These are phyloP conservation scores for Phalloptychus januarius DNA, from an alignment of 2,797 vertebrate species.

Conservation along the genomic window DNA sequence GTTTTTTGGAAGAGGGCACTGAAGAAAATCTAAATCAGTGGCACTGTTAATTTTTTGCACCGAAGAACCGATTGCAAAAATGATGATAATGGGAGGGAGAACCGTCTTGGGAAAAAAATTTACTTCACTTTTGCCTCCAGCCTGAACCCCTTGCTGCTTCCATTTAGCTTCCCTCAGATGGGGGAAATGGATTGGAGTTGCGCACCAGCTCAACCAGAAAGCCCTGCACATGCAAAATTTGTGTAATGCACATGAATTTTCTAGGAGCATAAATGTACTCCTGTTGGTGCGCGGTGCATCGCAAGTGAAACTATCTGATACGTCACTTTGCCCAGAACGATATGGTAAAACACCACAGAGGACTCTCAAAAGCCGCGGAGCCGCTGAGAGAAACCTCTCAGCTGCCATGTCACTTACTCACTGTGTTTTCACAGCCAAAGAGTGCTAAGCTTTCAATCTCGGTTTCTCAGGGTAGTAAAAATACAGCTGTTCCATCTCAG, in stretches of 20 bases:
- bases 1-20: background rate
- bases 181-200: slow-evolving; percentile 20
- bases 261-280: slow-evolving; percentile 36
- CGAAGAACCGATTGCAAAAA: slow-evolving; percentile 9
- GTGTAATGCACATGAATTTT: slow-evolving; percentile 58
- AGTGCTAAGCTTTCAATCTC: slow-evolving; percentile 28
- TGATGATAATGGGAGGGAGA: slow-evolving; percentile 3
- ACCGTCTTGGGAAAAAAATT: slow-evolving; percentile 22
- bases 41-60: background rate
- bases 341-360: slow-evolving; percentile 46
- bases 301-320: slow-evolving; percentile 49
- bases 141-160: slow-evolving; percentile 1
- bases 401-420: slow-evolving; percentile 62
- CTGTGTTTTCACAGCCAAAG: slow-evolving; percentile 42
- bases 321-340: slow-evolving; percentile 60
- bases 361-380: slow-evolving; percentile 52
- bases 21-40: slow-evolving; percentile 5
- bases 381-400: slow-evolving; percentile 57
- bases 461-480: slow-evolving; percentile 32
- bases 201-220: slow-evolving; percentile 42
- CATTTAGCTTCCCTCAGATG: slow-evolving; percentile 13
- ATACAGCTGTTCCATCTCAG: slow-evolving; percentile 23
- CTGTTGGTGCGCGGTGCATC: slow-evolving; percentile 24
- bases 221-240: slow-evolving; percentile 26
- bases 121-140: background rate